Percentiles rank a stretch among this genome's conserved stretches.
Evolutionary conservation across 2,797 vertebrate species (phyloP).

Genomic region (Poecilia velifera): DNA sequence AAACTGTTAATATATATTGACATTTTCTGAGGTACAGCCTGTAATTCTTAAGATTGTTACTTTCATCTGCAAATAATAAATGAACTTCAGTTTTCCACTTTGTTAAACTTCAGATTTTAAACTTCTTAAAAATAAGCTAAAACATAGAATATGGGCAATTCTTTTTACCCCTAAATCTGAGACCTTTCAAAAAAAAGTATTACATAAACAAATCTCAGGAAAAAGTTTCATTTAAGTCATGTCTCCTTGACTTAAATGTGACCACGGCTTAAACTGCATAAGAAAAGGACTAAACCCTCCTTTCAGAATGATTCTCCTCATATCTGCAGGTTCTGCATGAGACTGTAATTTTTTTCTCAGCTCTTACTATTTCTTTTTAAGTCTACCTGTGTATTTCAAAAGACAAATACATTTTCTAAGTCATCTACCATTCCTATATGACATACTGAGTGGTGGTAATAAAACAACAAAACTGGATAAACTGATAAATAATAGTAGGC

Average conservation of each 20-base stretch:
- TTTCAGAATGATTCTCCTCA: conserved; percentile 4
- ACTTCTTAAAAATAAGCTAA: neutral
- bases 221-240: neutral
- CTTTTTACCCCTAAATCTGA: neutral
- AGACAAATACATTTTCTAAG: conserved; percentile 43
- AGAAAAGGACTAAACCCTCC: neutral
- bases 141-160: neutral
- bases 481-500: conserved; percentile 72
- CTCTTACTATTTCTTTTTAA: conserved; percentile 21
- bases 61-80: no score
- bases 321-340: conserved; percentile 13
- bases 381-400: conserved; percentile 14
- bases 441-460: conserved; percentile 47
- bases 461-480: conserved; percentile 59
- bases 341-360: conserved; percentile 19
- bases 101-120: neutral
- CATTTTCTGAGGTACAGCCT: neutral
- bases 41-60: neutral
- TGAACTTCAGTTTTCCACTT: no score
- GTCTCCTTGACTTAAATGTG: neutral
- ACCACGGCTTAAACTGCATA: neutral
- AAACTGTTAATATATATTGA: neutral
- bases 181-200: neutral
- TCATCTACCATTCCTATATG: conserved; percentile 40
- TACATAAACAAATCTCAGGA: neutral